Percentiles rank a stretch among this genome's conserved stretches.
Evolutionary conservation across 2,888 invertebrate species (phyloP).

Genomic region (Polydrusus cervinus): DNA sequence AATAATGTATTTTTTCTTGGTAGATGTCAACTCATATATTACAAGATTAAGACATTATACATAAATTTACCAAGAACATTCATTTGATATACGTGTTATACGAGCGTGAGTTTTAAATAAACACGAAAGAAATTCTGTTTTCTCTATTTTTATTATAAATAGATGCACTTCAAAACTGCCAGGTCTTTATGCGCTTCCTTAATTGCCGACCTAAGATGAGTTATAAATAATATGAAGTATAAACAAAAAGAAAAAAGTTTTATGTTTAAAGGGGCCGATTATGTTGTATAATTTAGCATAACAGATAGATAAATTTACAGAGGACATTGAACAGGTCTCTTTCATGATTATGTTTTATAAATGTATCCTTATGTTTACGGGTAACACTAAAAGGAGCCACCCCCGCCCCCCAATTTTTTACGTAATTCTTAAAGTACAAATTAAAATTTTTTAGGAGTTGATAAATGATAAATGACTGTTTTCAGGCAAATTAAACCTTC

Average conservation of each 20-base stretch:
- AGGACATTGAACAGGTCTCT: too few species aligned
- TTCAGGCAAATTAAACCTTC: too few species aligned
- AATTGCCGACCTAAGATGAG: constrained; percentile 38
- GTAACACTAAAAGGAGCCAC: too few species aligned
- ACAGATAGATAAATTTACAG: not conserved
- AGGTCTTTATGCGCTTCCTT: constrained; percentile 35
- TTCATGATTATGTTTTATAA: too few species aligned
- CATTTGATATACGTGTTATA: not conserved
- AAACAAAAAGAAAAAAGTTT: not conserved
- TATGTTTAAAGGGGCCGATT: constrained; percentile 2
- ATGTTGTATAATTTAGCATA: not conserved
- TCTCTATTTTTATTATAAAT: constrained; percentile 44
- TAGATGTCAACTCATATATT: not conserved
- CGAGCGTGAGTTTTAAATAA: constrained; percentile 5
- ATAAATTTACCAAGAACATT: not conserved
- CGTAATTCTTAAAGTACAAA: too few species aligned
- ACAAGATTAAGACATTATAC: not conserved
- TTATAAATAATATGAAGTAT: constrained; percentile 40
- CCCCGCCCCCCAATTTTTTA: too few species aligned
- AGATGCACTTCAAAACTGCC: constrained; percentile 34
- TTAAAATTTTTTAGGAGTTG: too few species aligned
- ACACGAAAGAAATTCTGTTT: constrained; percentile 5
- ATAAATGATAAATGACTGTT: too few species aligned
- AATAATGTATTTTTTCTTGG: not conserved
- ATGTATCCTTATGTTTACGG: too few species aligned